Evolutionary conservation across 2,797 vertebrate genomes (phyloP).

Genomic region (Cuniculus paca): DNA sequence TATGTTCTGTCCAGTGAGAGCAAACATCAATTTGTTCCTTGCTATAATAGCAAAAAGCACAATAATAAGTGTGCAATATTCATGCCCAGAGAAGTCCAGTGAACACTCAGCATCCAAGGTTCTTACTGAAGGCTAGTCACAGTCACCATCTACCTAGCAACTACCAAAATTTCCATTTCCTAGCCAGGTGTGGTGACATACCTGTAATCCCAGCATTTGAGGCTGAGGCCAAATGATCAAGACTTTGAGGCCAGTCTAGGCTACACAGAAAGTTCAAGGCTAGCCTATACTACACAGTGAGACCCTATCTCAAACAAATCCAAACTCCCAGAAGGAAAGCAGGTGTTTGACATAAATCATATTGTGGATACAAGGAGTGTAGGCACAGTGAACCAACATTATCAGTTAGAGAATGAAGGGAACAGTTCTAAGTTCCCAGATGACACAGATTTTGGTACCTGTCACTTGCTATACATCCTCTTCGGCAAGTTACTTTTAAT

Average conservation of each 20-base stretch:
- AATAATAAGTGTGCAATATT: neutral
- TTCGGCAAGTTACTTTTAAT: too few relatives aligned
- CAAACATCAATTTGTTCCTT: neutral
- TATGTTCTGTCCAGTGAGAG: neutral
- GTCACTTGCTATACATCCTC: too few relatives aligned
- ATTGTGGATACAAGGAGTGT: neutral
- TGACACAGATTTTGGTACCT: too few relatives aligned
- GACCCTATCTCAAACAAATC: neutral
- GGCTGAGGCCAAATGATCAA: neutral
- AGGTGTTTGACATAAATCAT: neutral
- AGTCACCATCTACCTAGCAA: neutral
- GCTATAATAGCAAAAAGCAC: neutral
- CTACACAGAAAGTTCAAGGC: neutral
- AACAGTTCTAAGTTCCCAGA: neutral
- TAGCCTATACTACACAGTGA: neutral
- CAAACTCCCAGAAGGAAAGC: slow-evolving; percentile 32
- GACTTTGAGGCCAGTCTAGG: neutral
- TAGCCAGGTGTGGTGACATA: neutral
- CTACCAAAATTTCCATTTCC: slow-evolving; percentile 3
- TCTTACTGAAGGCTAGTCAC: neutral
- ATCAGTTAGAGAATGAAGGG: neutral
- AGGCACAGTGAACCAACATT: neutral
- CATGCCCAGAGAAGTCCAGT: neutral
- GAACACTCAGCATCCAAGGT: neutral
- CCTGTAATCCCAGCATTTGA: neutral